Evolutionary conservation across 1,140 invertebrate species (phyloP).

Genomic region (Battus philenor): DNA sequence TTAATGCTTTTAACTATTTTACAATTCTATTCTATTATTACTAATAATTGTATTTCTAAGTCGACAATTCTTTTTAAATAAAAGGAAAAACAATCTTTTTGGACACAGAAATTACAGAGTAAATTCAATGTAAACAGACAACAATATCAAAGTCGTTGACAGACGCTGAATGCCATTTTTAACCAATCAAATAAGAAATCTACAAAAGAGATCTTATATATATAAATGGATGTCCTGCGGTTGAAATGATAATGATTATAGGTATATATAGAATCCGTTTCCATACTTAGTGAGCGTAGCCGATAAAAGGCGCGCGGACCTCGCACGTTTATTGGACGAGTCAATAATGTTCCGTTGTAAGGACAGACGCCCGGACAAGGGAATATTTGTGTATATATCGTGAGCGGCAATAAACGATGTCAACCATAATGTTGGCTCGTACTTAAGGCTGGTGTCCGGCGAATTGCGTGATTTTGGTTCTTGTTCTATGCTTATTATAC

Average conservation of each 20-base stretch:
- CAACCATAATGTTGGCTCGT: slow-evolving; percentile 50
- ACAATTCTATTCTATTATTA: too few relatives aligned
- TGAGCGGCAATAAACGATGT: slow-evolving; percentile 46
- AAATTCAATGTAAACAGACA: too few relatives aligned
- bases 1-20: too few relatives aligned
- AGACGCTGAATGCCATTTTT: too few relatives aligned
- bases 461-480: slow-evolving; percentile 37
- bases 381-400: slow-evolving; percentile 36
- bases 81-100: too few relatives aligned
- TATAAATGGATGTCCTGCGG: too few relatives aligned
- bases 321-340: slow-evolving; percentile 64
- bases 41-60: too few relatives aligned
- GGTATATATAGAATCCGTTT: slow-evolving; percentile 24
- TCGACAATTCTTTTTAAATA: too few relatives aligned
- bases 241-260: slow-evolving; percentile 8
- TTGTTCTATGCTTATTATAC: slow-evolving; percentile 21
- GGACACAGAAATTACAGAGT: too few relatives aligned
- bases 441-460: slow-evolving; percentile 14
- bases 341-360: slow-evolving; percentile 57
- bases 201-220: background rate
- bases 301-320: slow-evolving; percentile 55
- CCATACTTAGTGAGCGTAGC: slow-evolving; percentile 28
- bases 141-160: too few relatives aligned
- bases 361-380: slow-evolving; percentile 31
- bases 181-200: too few relatives aligned